A percentile compares a stretch with the other conserved stretches of the same genome.
Evolutionary conservation across 2,113 vertebrate genomes (phyloP).

Genomic region (Perccottus glenii): DNA sequence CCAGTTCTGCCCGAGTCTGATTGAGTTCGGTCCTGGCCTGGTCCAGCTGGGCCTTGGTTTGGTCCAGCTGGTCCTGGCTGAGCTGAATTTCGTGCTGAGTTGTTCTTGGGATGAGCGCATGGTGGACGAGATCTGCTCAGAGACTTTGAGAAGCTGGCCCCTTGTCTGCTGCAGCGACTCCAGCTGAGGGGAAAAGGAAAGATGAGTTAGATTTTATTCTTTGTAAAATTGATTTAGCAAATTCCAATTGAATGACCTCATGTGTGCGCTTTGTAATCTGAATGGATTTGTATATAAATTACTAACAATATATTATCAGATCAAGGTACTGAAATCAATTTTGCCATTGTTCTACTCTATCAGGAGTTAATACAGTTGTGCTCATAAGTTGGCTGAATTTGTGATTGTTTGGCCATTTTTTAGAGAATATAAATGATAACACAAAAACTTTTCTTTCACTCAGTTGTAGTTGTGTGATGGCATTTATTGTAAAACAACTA

Average conservation of each 20-base stretch:
- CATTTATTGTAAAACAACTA: no score
- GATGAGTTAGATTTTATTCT: not conserved
- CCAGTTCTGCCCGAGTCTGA: slow-evolving; percentile 21
- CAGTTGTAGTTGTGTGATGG: no score
- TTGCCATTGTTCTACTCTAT: no score
- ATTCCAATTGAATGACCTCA: not conserved
- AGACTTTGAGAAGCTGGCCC: slow-evolving; percentile 79
- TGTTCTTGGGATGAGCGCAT: slow-evolving; percentile 83
- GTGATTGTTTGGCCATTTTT: no score
- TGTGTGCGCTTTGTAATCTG: not conserved
- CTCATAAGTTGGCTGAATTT: no score
- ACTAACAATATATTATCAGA: no score
- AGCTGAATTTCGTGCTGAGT: slow-evolving; percentile 77
- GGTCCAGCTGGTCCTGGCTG: slow-evolving; percentile 65
- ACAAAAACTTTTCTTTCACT: no score
- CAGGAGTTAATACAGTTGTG: no score
- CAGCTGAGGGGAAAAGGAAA: slow-evolving; percentile 56
- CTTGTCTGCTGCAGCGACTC: slow-evolving; percentile 76
- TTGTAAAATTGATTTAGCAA: not conserved
- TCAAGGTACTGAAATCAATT: no score
- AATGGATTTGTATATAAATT: no score
- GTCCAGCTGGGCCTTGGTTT: slow-evolving; percentile 70
- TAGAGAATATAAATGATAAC: no score
- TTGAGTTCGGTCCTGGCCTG: slow-evolving; percentile 68
- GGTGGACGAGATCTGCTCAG: slow-evolving; percentile 76